phyloP scores from a whole-genome alignment of 2,888 invertebrate genomes.

The Harpalus rufipes region DNA sequence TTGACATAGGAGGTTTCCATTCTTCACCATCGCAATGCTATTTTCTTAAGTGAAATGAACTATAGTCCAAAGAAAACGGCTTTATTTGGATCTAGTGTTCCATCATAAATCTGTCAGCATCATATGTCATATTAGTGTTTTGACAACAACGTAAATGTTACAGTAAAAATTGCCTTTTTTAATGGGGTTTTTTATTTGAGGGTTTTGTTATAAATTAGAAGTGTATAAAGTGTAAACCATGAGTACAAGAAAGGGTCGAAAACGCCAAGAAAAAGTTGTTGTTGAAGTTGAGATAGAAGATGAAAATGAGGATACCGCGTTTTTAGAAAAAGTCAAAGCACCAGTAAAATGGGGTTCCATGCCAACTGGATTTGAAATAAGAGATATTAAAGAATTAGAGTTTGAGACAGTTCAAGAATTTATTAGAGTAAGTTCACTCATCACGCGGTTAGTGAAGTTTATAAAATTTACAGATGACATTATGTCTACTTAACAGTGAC shows the following conservation, averaged over 20 bases:
- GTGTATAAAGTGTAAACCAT: slow-evolving; percentile 18
- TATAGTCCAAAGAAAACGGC: too few species aligned
- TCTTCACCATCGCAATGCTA: too few species aligned
- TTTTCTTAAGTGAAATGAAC: too few species aligned
- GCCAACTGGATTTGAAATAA: slow-evolving; percentile 72
- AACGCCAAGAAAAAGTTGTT: slow-evolving; percentile 2
- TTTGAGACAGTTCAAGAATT: slow-evolving; percentile 72
- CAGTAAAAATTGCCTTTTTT: too few species aligned
- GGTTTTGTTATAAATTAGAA: background rate
- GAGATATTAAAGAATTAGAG: slow-evolving; percentile 73
- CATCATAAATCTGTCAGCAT: too few species aligned
- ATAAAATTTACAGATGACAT: too few species aligned
- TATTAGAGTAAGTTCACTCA: slow-evolving; percentile 70
- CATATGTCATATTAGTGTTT: too few species aligned
- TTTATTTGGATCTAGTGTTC: too few species aligned
- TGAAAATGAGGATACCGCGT: slow-evolving; percentile 1
- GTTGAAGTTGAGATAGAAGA: slow-evolving; percentile 34
- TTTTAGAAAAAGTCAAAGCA: slow-evolving; percentile 56
- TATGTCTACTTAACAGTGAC: too few species aligned
- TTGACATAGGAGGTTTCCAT: too few species aligned
- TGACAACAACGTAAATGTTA: too few species aligned
- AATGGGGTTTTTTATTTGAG: too few species aligned
- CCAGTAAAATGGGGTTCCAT: slow-evolving; percentile 74
- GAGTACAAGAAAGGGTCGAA: slow-evolving; percentile 55
- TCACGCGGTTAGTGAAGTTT: background rate